Percentiles rank a stretch among this genome's conserved stretches.
Evolutionary conservation across 2,797 vertebrate genomes (phyloP).

Genomic region (Arvicola amphibius): DNA sequence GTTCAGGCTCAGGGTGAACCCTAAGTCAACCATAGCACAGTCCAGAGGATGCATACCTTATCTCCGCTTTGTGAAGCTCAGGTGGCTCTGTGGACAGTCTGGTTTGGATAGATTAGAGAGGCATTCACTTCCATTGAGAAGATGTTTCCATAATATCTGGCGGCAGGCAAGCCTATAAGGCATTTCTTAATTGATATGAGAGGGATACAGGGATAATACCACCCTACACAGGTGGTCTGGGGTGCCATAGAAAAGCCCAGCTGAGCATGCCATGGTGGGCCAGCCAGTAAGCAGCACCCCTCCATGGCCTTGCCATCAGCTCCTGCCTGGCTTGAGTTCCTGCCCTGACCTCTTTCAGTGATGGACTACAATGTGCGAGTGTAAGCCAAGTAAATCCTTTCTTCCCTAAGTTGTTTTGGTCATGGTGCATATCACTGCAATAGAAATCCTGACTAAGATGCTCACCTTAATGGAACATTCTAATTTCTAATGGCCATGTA

Average conservation of each 20-base stretch:
- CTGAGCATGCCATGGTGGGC: not conserved
- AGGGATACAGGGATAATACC: not conserved
- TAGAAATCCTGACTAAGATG: not conserved
- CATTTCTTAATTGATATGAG: not conserved
- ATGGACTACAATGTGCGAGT: not conserved
- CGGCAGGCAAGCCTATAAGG: not conserved
- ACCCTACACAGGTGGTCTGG: not conserved
- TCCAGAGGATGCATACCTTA: not conserved
- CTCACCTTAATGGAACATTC: not conserved
- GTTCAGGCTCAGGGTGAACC: not conserved
- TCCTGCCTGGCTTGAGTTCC: not conserved
- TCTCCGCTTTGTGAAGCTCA: not conserved
- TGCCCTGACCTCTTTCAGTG: not conserved
- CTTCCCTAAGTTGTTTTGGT: not conserved
- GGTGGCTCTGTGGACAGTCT: too few relatives aligned
- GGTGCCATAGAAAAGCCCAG: not conserved
- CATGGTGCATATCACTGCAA: not conserved
- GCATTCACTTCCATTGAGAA: not conserved
- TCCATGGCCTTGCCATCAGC: not conserved
- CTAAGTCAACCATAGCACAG: not conserved
- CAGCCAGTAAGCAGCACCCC: not conserved
- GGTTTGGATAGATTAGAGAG: not conserved
- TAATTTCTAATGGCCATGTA: rapidly evolving
- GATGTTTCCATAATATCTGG: not conserved
- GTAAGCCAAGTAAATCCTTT: not conserved